These are phyloP conservation scores for Scatophagus argus DNA, from an alignment of 2,113 vertebrate species.

Conservation along the genomic window DNA sequence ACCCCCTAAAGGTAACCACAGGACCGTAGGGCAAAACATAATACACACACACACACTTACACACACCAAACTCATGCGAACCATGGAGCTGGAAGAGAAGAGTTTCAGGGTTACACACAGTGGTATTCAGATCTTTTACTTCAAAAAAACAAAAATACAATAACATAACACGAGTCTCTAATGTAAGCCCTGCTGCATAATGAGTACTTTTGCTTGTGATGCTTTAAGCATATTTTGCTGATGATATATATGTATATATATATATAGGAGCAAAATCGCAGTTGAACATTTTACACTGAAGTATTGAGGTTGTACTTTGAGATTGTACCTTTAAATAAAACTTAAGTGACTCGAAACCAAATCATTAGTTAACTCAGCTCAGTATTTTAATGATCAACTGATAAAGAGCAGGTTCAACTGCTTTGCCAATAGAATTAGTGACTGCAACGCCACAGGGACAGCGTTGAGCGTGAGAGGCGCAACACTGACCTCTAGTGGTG, in stretches of 20 bases:
- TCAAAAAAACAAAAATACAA: neutral
- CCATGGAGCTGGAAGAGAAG: neutral
- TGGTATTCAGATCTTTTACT: neutral
- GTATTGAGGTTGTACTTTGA: no score
- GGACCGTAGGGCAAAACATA: neutral
- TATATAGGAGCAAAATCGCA: no score
- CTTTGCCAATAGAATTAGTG: neutral
- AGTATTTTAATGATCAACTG: neutral
- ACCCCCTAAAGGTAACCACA: conserved; percentile 19
- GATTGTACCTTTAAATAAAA: no score
- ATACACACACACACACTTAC: conserved; percentile 8
- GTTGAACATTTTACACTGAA: no score
- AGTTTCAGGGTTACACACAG: neutral
- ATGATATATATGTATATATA: no score
- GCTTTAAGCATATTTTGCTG: neutral
- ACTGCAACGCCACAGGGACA: no score
- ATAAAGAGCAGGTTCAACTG: neutral
- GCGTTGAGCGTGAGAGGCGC: neutral
- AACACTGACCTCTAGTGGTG: conserved; percentile 54
- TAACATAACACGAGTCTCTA: neutral
- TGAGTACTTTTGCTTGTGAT: neutral
- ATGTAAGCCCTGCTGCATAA: neutral
- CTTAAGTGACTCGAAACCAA: no score
- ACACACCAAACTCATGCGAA: conserved; percentile 11
- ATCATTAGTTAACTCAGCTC: no score